phyloP scores from a whole-genome alignment of 92 coral and sea anemone species.

The Porites cylindrica region DNA sequence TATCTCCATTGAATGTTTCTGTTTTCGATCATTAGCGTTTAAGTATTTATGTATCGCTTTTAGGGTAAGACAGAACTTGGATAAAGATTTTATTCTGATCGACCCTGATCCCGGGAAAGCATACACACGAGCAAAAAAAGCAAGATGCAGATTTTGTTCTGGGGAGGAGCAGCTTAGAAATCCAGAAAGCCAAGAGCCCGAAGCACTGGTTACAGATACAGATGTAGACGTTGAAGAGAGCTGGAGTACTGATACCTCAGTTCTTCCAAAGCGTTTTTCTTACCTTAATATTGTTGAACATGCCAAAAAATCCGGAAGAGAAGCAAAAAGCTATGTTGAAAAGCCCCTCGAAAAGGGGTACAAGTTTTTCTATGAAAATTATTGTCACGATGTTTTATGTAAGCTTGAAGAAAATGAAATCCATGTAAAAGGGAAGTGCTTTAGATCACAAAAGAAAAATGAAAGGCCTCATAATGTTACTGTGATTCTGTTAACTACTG shows the following conservation, averaged over 20 bases:
- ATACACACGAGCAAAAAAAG: constrained; percentile 61
- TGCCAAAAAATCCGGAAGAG: constrained; percentile 52
- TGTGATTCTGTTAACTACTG: constrained; percentile 50
- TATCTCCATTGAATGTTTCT: too few species aligned
- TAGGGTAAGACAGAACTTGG: constrained; percentile 45
- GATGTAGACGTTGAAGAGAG: constrained; percentile 13
- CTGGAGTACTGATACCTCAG: constrained; percentile 62
- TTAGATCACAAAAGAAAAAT: constrained; percentile 64
- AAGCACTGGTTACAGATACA: background rate
- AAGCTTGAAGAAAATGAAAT: constrained; percentile 32
- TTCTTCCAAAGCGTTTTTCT: constrained; percentile 69
- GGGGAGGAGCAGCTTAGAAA: background rate
- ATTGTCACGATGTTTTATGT: constrained; percentile 52
- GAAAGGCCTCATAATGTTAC: constrained; percentile 58
- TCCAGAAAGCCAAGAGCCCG: too few species aligned
- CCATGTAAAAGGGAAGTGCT: constrained; percentile 63
- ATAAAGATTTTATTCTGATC: constrained; percentile 42
- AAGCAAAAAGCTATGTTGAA: constrained; percentile 61
- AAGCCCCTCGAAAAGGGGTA: constrained; percentile 74
- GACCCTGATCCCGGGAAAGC: constrained; percentile 70
- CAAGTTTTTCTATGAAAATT: constrained; percentile 72
- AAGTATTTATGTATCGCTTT: background rate
- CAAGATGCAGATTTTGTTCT: constrained; percentile 56
- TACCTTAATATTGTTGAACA: constrained; percentile 59
- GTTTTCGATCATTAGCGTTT: too few species aligned